Evolutionary conservation across 2,888 invertebrate species (phyloP).

Genomic region (Plebejus melissa): DNA sequence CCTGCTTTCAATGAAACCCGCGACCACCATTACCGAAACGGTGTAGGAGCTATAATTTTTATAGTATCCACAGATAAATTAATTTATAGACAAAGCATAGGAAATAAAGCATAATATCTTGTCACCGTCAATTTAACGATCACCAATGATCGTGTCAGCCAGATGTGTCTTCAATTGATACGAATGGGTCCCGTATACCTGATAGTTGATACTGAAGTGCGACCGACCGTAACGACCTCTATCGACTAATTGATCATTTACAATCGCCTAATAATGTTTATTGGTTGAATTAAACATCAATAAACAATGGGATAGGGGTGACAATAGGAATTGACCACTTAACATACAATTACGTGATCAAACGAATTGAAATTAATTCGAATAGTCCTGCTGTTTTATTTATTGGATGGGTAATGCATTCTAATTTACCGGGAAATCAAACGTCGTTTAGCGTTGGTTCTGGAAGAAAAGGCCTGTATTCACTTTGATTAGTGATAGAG

Average conservation of each 20-base stretch:
- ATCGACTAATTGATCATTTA: conserved; percentile 31
- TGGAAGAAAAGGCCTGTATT: not conserved
- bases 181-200: conserved; percentile 30
- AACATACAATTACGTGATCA: conserved; percentile 14
- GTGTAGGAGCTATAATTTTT: too few species aligned
- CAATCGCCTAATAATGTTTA: conserved; percentile 20
- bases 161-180: conserved; percentile 28
- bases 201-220: conserved; percentile 10
- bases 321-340: conserved; percentile 22
- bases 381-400: conserved; percentile 17
- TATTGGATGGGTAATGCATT: not conserved
- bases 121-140: not conserved
- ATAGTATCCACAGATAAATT: too few species aligned
- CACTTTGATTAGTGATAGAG: too few species aligned
- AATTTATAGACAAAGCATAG: too few species aligned
- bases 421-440: not conserved
- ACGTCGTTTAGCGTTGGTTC: not conserved
- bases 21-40: too few species aligned
- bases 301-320: conserved; percentile 22
- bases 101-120: too few species aligned
- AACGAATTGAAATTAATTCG: conserved; percentile 21
- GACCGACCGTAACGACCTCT: conserved; percentile 13
- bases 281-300: conserved; percentile 24
- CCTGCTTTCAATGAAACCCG: too few species aligned
- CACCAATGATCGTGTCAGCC: not conserved